A percentile compares a stretch with the other conserved stretches of the same genome.
These are phyloP conservation scores for Chorisops tibialis DNA, from an alignment of 2,888 invertebrate species.

Conservation along the genomic window DNA sequence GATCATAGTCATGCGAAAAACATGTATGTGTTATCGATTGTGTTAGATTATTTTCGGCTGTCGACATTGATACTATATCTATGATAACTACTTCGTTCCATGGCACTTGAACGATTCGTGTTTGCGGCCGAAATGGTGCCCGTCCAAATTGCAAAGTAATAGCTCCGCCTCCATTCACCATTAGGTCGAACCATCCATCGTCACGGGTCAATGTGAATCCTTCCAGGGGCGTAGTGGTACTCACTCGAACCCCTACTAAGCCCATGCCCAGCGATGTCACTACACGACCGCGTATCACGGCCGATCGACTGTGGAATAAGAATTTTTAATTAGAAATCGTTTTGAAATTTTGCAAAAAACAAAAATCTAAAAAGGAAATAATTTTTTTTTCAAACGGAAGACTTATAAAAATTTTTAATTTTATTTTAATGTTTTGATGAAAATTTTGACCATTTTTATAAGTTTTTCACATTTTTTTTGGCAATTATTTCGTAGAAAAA, in stretches of 20 bases:
- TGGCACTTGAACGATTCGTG: slow-evolving; percentile 85
- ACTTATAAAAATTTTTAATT: not conserved
- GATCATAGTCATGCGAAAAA: slow-evolving; percentile 83
- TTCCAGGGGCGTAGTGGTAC: slow-evolving; percentile 89
- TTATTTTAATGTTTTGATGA: too few species aligned
- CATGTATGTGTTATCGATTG: slow-evolving; percentile 72
- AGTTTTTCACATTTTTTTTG: too few species aligned
- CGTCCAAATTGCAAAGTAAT: slow-evolving; percentile 92
- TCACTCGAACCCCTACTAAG: slow-evolving; percentile 92
- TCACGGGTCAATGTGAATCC: slow-evolving; percentile 92
- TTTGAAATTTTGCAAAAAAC: not conserved
- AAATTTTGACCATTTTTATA: too few species aligned
- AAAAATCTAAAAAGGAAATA: not conserved
- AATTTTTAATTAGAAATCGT: slow-evolving; percentile 32
- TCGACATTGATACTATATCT: slow-evolving; percentile 78
- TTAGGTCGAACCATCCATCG: slow-evolving; percentile 95
- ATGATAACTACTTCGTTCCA: slow-evolving; percentile 98
- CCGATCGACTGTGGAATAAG: slow-evolving; percentile 76
- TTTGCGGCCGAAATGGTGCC: slow-evolving; percentile 83
- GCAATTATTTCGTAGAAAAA: too few species aligned
- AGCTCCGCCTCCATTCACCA: slow-evolving; percentile 98
- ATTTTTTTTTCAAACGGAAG: slow-evolving; percentile 16
- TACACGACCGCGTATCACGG: slow-evolving; percentile 94
- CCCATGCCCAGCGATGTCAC: slow-evolving; percentile 88
- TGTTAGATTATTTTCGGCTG: slow-evolving; percentile 72